These are phyloP conservation scores for Phacellophora camtschatica DNA, from an alignment of 30 jellyfish, hydroid and myxozoan species.

Conservation along the genomic window DNA sequence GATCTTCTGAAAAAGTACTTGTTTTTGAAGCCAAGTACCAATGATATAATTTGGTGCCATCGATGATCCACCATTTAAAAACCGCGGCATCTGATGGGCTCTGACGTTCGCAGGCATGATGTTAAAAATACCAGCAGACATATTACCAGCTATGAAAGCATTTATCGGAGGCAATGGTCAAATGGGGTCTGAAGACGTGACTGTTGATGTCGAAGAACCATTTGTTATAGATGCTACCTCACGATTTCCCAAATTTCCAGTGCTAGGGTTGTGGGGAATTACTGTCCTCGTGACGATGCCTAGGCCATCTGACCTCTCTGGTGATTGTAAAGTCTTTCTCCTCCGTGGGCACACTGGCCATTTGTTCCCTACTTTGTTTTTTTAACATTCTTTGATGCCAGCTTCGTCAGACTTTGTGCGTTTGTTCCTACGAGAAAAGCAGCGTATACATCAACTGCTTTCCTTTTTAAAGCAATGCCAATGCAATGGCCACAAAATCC, in stretches of 20 bases:
- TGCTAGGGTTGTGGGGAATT: neutral
- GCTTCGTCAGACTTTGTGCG: neutral
- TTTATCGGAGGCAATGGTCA: neutral
- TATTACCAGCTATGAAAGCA: neutral
- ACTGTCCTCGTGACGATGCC: neutral
- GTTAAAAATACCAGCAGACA: neutral
- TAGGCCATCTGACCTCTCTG: neutral
- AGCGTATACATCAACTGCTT: neutral
- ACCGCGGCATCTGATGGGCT: neutral
- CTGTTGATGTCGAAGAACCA: neutral
- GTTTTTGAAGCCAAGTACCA: neutral
- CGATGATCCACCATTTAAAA: neutral
- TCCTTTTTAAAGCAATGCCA: neutral
- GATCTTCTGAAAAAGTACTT: neutral
- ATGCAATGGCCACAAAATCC: neutral
- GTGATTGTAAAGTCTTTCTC: neutral
- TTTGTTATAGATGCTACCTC: neutral
- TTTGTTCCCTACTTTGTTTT: neutral
- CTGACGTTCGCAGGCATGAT: neutral
- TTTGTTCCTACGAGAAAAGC: neutral
- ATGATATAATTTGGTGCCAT: neutral
- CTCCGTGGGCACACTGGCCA: neutral
- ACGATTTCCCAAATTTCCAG: neutral
- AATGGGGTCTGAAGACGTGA: neutral
- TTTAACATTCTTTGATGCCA: neutral